phyloP scores from a whole-genome alignment of 1,140 invertebrate genomes.

The Glomeris maerens region DNA sequence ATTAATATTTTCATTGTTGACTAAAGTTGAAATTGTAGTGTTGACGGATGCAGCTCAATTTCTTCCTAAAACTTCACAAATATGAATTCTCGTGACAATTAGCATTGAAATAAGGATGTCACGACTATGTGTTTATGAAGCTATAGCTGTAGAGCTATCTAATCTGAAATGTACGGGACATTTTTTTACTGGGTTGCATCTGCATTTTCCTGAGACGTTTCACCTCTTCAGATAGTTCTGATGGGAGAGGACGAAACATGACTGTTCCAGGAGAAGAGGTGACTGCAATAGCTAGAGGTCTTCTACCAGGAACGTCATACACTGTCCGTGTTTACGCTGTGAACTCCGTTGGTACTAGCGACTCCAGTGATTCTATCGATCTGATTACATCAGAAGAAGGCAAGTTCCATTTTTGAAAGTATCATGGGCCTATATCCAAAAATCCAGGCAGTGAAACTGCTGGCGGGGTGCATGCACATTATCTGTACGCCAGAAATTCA shows the following conservation, averaged over 20 bases:
- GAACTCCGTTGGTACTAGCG: constrained; percentile 30
- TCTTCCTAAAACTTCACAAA: too few relatives aligned
- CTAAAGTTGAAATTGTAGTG: too few relatives aligned
- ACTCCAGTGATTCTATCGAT: constrained; percentile 56
- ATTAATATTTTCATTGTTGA: too few relatives aligned
- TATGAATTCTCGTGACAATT: too few relatives aligned
- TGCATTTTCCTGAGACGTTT: not conserved
- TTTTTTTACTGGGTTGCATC: not conserved
- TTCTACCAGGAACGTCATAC: constrained; percentile 81
- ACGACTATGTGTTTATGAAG: too few relatives aligned
- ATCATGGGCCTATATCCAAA: too few relatives aligned
- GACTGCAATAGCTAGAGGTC: constrained; percentile 69
- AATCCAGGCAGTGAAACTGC: too few relatives aligned
- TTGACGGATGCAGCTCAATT: too few relatives aligned
- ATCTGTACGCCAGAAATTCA: too few relatives aligned
- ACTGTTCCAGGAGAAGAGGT: constrained; percentile 70
- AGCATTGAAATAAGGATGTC: too few relatives aligned
- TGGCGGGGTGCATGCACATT: too few relatives aligned
- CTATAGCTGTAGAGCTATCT: constrained; percentile 44
- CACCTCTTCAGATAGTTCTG: constrained; percentile 2
- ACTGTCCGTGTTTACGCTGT: constrained; percentile 40
- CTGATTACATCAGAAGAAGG: constrained; percentile 88
- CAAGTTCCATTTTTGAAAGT: too few relatives aligned
- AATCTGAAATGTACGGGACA: not conserved
- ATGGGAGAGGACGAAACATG: constrained; percentile 10